phyloP scores from a whole-genome alignment of 2,797 vertebrate species.

The Anguilla megastoma region DNA sequence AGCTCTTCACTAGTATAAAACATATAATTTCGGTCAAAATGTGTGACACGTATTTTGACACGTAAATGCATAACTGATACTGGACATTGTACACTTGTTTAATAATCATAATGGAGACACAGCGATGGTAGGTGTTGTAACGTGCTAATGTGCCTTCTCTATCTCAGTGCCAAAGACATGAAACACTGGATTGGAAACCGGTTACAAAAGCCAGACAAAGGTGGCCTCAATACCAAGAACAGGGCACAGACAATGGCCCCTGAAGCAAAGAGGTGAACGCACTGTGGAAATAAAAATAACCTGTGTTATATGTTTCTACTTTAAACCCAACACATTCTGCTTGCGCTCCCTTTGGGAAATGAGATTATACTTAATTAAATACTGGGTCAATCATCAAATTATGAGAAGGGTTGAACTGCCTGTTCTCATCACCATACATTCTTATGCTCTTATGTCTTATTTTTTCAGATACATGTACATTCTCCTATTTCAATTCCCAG shows the following conservation, averaged over 20 bases:
- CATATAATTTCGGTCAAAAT: background rate
- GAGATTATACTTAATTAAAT: no score
- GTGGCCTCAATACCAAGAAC: conserved; percentile 49
- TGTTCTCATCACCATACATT: background rate
- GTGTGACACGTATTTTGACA: no score
- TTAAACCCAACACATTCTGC: background rate
- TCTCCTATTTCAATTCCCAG: background rate
- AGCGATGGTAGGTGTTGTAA: background rate
- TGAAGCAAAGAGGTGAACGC: conserved; percentile 77
- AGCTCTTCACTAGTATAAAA: background rate
- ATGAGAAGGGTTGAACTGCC: background rate
- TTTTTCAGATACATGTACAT: background rate
- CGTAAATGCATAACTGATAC: background rate
- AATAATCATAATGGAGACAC: background rate
- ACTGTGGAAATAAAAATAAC: background rate
- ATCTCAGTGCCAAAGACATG: conserved; percentile 87
- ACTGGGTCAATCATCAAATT: background rate
- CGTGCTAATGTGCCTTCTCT: background rate
- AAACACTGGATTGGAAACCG: conserved; percentile 88
- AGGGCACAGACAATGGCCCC: conserved; percentile 69
- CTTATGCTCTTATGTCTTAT: background rate
- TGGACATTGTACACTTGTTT: background rate
- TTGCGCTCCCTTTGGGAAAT: background rate
- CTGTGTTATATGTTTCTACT: background rate
- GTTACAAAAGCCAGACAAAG: conserved; percentile 84